Evolutionary conservation across 2,888 invertebrate genomes (phyloP), one percentile per base, ranked within the genome.

Genomic region (Mylabris sibirica): DNA sequence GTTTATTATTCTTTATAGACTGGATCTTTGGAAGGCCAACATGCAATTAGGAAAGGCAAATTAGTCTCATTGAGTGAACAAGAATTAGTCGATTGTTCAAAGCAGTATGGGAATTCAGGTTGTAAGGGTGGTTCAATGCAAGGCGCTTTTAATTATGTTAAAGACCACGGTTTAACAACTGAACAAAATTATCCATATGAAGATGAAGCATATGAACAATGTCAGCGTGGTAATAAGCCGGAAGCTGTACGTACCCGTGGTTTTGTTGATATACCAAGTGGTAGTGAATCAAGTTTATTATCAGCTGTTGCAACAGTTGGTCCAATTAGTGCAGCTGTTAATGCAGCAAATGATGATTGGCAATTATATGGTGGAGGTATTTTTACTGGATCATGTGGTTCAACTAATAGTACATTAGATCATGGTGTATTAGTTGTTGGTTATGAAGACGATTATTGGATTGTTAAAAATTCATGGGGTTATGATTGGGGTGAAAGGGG

Each of bases 311-410:
- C n/a, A n/a, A n/a, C n/a, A n/a, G n/a, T n/a, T n/a, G 96, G 96
- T 0, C 96, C 96, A 14, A 87, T 96, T 57, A 89, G 94, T 20
- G 92, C 95, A 63, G 95, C 94, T 78, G 94, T 96, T 80, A 95
- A 97, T 87, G 96, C 96, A 69, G 69, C 68, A 11, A 12, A n/a
- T n/a, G n/a, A n/a, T n/a, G n/a, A 14, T 14, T 95, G 96, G 90
- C 94, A 95, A 85, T 91, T 93, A 82, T 96, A 96, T 85, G 88
- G 88, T 11, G 85, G 87, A 75, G 93, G 93, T 60, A 89, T 96
- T 65, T 96, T 95, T 86, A 94, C 95, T 75, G 88, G 89, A 60
- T 83, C 89, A 49, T 96, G 96, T 85, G 89, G 90, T 74, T 77
- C 87, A 1, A 79, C 85, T 41, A 84, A 87, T 69, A 80, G 86